phyloP scores from a whole-genome alignment of 2,797 vertebrate genomes.

The Allobates femoralis region DNA sequence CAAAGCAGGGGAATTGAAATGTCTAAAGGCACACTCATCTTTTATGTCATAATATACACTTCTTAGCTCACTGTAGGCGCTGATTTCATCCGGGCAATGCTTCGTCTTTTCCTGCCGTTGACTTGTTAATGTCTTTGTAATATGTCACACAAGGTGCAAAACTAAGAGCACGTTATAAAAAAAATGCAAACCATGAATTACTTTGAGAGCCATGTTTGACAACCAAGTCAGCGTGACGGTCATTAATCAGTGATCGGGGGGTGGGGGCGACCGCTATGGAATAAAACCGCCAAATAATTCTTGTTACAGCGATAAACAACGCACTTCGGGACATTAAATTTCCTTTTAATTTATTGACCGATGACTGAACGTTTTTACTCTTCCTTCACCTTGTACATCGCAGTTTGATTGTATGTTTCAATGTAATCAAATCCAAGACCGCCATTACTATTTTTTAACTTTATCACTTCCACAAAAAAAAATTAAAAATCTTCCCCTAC shows the following conservation, averaged over 20 bases:
- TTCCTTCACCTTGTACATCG: neutral
- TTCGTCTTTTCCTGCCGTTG: neutral
- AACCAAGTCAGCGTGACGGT: neutral
- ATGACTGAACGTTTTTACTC: neutral
- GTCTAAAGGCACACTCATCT: no score
- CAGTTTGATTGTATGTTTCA: neutral
- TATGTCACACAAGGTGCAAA: neutral
- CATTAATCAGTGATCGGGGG: neutral
- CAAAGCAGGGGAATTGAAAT: no score
- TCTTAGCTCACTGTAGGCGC: neutral
- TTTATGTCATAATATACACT: neutral
- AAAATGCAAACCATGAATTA: slow-evolving; percentile 15
- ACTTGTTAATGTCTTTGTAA: slow-evolving; percentile 21
- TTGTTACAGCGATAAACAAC: neutral
- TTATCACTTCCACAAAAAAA: neutral
- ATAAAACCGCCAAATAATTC: slow-evolving; percentile 6
- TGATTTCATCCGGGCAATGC: neutral
- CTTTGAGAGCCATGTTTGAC: slow-evolving; percentile 7
- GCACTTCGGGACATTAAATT: neutral
- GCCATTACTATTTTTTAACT: neutral
- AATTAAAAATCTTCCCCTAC: neutral
- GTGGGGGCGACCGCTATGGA: neutral
- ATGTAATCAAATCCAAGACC: neutral
- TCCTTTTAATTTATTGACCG: neutral
- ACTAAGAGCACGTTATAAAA: neutral